phyloP scores from a whole-genome alignment of 2,888 invertebrate genomes.

The Tenodera sinensis region DNA sequence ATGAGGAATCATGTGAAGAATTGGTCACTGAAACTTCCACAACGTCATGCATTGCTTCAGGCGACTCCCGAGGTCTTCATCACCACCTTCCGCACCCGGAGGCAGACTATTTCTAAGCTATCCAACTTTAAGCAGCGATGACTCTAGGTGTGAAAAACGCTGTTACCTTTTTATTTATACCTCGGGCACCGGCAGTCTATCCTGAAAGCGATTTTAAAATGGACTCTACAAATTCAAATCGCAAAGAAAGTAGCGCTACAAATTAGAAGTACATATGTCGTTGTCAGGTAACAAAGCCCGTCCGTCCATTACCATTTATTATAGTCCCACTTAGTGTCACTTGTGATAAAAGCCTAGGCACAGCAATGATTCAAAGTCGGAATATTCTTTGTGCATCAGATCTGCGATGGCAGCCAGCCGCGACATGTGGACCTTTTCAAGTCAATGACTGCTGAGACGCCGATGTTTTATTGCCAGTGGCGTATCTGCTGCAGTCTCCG shows the following conservation, averaged over 20 bases:
- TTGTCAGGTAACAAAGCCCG: not conserved
- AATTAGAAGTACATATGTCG: not conserved
- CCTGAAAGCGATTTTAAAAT: not conserved
- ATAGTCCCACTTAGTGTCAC: not conserved
- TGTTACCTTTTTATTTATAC: not conserved
- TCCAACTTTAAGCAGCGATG: not conserved
- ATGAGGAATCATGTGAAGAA: not conserved
- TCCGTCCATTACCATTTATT: not conserved
- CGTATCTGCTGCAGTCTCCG: not conserved
- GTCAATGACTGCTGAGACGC: not conserved
- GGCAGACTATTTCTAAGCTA: not conserved
- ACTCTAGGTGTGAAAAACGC: not conserved
- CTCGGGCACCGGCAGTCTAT: not conserved
- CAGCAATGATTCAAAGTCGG: not conserved
- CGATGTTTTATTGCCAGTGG: not conserved
- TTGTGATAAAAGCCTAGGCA: not conserved
- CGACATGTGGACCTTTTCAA: not conserved
- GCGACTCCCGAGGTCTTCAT: not conserved
- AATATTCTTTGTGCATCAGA: not conserved
- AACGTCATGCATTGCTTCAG: not conserved
- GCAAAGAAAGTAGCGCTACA: not conserved
- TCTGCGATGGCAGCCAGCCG: not conserved
- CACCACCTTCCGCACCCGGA: not conserved
- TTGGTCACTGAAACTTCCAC: not conserved
- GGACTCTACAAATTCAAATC: not conserved